Evolutionary conservation across 2,888 invertebrate species (phyloP).

Genomic region (Brenthis hecate): DNA sequence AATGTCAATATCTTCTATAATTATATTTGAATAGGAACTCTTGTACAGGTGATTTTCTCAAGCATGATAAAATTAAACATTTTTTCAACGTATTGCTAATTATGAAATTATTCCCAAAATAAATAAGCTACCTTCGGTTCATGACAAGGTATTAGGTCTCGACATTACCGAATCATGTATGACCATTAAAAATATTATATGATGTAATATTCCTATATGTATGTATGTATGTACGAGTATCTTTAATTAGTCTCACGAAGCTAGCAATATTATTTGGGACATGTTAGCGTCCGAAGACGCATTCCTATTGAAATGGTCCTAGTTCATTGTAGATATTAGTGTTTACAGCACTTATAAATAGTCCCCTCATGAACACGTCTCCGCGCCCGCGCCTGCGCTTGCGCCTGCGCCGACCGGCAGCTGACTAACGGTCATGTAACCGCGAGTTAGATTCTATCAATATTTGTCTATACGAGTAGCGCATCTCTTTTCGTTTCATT

Average conservation of each 20-base stretch:
- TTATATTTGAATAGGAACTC: background rate
- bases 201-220: background rate
- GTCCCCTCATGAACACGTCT: background rate
- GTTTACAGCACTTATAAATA: conserved; percentile 31
- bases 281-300: background rate
- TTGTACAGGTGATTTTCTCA: no score
- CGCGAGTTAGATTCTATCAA: conserved; percentile 17
- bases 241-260: background rate
- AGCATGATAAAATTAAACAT: no score
- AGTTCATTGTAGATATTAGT: conserved; percentile 17
- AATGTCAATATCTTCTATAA: background rate
- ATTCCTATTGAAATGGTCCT: conserved; percentile 10
- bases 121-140: no score
- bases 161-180: no score
- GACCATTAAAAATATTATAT: no score
- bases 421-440: conserved; percentile 22
- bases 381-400: background rate
- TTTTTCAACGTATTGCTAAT: no score
- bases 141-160: no score
- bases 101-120: no score
- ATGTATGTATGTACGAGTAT: background rate
- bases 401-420: background rate
- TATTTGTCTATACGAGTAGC: conserved; percentile 5
- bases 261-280: background rate
- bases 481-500: conserved; percentile 3